Conservation (phyloP, 2,888 invertebrate species). For the Leptopilina syphax region DNA sequence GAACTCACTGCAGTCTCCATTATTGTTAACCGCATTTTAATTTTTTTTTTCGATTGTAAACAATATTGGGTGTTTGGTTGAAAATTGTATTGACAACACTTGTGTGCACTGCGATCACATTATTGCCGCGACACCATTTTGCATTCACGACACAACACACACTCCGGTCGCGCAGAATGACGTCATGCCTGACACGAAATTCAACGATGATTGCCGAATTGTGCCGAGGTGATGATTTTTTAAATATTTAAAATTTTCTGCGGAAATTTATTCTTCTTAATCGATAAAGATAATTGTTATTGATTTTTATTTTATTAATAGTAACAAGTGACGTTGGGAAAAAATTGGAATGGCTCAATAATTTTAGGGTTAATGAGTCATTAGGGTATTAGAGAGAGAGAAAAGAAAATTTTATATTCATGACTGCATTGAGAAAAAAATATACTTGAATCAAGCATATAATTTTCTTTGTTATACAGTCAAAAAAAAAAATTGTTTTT, state of each 20-base stretch:
- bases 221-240: neutral
- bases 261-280: neutral
- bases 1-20: conserved; percentile 25
- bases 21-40: conserved; percentile 22
- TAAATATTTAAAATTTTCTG: neutral
- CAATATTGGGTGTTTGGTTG: neutral
- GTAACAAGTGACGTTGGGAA: neutral
- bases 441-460: too few relatives aligned
- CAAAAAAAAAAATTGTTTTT: too few relatives aligned
- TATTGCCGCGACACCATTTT: conserved; percentile 24
- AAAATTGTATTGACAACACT: neutral
- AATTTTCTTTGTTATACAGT: too few relatives aligned
- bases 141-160: neutral
- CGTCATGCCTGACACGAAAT: neutral
- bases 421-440: too few relatives aligned
- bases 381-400: neutral
- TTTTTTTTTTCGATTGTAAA: neutral
- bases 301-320: conserved; percentile 13
- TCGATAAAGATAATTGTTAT: conserved; percentile 11
- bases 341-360: neutral
- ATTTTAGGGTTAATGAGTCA: neutral
- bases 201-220: neutral
- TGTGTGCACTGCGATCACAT: conserved; percentile 10
- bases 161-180: neutral
- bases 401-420: too few relatives aligned